These are phyloP conservation scores for Nyctalus aviator DNA, from an alignment of 2,797 vertebrate genomes.

Conservation along the genomic window DNA sequence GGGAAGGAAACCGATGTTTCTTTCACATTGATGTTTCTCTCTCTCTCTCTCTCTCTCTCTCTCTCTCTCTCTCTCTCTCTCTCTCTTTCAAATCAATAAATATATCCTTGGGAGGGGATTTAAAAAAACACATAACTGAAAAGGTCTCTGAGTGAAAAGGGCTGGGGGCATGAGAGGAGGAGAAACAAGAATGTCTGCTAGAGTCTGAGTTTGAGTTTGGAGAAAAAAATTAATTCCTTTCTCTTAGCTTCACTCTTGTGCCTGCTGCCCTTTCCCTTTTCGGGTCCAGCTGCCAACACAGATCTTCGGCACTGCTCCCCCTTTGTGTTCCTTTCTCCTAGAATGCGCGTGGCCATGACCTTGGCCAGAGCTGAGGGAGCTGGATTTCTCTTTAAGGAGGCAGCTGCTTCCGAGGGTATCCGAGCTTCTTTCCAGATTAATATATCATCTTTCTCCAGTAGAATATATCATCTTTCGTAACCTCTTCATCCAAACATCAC, in stretches of 20 bases:
- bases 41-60: too few relatives aligned
- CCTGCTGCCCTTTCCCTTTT: neutral
- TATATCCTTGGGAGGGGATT: neutral
- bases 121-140: neutral
- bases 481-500: neutral
- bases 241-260: neutral
- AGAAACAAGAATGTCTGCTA: neutral
- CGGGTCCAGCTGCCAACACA: neutral
- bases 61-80: too few relatives aligned
- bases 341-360: neutral
- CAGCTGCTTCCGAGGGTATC: neutral
- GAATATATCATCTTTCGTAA: neutral
- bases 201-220: neutral
- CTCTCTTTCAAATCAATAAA: neutral
- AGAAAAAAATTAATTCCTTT: neutral
- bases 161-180: neutral
- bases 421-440: neutral
- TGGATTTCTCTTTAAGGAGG: neutral
- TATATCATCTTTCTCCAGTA: neutral
- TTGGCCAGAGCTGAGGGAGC: neutral
- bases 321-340: neutral
- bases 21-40: too few relatives aligned
- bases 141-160: neutral
- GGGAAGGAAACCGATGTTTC: neutral
- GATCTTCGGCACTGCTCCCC: neutral